Base-by-base conservation (phyloP, 2,113 vertebrate species). In the Oxyura jamaicensis region DNA sequence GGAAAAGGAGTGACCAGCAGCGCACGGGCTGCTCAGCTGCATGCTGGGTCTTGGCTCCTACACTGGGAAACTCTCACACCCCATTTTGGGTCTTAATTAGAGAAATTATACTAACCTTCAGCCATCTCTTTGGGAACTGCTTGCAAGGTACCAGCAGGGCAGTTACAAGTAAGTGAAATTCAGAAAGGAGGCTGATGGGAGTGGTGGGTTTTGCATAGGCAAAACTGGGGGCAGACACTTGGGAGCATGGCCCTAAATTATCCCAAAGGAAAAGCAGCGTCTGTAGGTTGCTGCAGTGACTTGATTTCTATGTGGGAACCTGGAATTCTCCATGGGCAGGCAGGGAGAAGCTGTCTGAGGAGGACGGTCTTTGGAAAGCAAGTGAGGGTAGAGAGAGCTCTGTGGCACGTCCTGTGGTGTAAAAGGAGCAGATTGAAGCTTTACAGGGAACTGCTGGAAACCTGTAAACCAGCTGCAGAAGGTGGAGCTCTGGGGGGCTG, bases 361-460 rank as follows among this genome's bases (percentile, higher is more conserved):
- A 72, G 62, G 15, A 9, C 6, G 22, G 20, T 75, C 58, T 82
- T 23, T 0, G 9, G 59, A 33, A 73, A 68, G 0, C 14, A 52
- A 2, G 2, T 13, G 28, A 26, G 31, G 39, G 5, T 46, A 13
- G 20, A 11, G 35, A 4, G 29, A 22, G 59, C 22, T 89, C n/a
- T 0, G 1, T 44, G 66, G 33, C 2, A 29, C 3, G 6, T 50
- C 20, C 22, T 17, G 8, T 11, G 35, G 21, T 10, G 3, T 55
- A 52, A 46, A 50, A 56, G 5, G 36, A 63, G 26, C 4, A 0
- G 13, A 0, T 13, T 2, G 13, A 23, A 11, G 5, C 8, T 48
- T 83, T 12, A 25, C 9, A 48, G 3, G 13, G 4, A 31, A 21
- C 13, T 53, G n/a, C 10, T 62, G 44, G 42, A 48, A 21, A 23